These are phyloP conservation scores for Latrodectus elegans DNA, from an alignment of 2,888 invertebrate species.

Conservation along the genomic window DNA sequence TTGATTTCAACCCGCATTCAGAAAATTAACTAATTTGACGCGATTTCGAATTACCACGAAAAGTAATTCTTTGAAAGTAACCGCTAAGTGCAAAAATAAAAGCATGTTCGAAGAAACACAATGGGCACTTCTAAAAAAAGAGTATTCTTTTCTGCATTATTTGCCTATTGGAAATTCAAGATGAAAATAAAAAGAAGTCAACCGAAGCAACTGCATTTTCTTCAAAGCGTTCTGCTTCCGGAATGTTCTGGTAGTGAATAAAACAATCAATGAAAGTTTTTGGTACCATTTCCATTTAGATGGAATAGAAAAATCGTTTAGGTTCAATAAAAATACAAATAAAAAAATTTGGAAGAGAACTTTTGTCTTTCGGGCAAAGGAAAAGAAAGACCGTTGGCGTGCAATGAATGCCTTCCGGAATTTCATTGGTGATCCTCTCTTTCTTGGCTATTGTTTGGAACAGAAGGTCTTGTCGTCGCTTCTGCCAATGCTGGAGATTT, in stretches of 20 bases:
- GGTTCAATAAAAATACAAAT: slow-evolving; percentile 4
- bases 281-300: slow-evolving; percentile 58
- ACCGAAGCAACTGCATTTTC: not conserved
- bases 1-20: no score
- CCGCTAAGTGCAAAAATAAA: no score
- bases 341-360: not conserved
- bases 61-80: no score
- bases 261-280: slow-evolving; percentile 58
- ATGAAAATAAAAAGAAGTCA: no score
- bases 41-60: no score
- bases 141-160: no score
- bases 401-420: not conserved
- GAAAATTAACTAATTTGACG: no score
- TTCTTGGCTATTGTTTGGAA: not conserved
- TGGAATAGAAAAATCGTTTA: slow-evolving; percentile 48
- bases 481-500: not conserved
- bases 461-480: not conserved
- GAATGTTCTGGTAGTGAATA: slow-evolving; percentile 28
- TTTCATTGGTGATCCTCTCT: not conserved
- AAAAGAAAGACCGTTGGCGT: not conserved
- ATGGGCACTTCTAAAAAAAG: no score
- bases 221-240: not conserved
- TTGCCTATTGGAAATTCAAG: no score
- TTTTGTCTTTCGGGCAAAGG: not conserved
- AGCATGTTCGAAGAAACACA: no score